Conservation (phyloP, 2,888 invertebrate species). For the Lomographa bimaculata region DNA sequence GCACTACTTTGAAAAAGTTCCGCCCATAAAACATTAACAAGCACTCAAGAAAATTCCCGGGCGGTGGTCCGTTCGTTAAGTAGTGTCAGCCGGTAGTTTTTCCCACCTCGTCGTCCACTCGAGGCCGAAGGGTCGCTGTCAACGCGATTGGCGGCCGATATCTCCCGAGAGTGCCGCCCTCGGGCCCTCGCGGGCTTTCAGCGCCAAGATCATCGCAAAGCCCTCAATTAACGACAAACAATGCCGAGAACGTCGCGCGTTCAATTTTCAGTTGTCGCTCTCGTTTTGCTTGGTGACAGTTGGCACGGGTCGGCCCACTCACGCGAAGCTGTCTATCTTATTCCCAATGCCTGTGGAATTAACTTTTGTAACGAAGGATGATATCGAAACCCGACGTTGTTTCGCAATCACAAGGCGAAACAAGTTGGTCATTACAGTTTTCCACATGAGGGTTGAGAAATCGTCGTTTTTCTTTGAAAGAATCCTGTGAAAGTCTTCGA, state of each 20-base stretch:
- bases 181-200: conserved; percentile 52
- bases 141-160: conserved; percentile 78
- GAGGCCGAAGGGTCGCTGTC: conserved; percentile 74
- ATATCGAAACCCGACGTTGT: conserved; percentile 2
- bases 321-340: conserved; percentile 51
- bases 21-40: conserved; percentile 83
- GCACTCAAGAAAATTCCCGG: conserved; percentile 82
- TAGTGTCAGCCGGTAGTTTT: conserved; percentile 81
- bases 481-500: conserved; percentile 4
- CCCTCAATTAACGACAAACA: conserved; percentile 81
- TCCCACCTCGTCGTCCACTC: conserved; percentile 75
- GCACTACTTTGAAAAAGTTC: conserved; percentile 79
- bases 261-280: conserved; percentile 78
- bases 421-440: not conserved
- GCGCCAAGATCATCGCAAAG: conserved; percentile 75
- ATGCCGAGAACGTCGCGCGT: conserved; percentile 58
- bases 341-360: conserved; percentile 47
- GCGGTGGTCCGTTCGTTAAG: conserved; percentile 77
- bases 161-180: conserved; percentile 76
- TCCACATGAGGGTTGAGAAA: not conserved
- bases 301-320: conserved; percentile 65
- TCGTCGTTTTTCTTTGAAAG: not conserved
- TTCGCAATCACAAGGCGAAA: not conserved
- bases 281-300: conserved; percentile 73
- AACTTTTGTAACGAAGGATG: conserved; percentile 39